Percentiles rank a stretch among this genome's conserved stretches.
Evolutionary conservation across 1,140 invertebrate species (phyloP).

Genomic region (Brachionus plicatilis): DNA sequence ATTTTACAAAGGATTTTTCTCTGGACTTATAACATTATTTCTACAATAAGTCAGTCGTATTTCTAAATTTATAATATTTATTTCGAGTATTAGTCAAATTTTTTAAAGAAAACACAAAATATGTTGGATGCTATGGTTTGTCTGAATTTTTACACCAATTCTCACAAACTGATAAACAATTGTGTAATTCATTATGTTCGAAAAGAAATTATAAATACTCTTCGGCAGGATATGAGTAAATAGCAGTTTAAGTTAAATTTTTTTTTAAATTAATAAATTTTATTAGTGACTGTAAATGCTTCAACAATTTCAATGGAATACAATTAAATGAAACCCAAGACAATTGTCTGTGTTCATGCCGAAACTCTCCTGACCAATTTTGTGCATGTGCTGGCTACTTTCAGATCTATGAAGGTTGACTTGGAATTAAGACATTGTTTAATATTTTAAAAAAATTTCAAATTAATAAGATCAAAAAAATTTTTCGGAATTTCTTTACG

Average conservation of each 20-base stretch:
- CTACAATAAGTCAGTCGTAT: no score
- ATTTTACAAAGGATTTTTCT: no score
- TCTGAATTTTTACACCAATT: not conserved
- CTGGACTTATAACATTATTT: no score
- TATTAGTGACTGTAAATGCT: not conserved
- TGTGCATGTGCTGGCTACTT: not conserved
- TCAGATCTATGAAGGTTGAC: not conserved
- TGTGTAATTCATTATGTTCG: not conserved
- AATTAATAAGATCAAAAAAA: not conserved
- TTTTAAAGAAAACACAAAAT: not conserved
- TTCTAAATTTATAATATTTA: no score
- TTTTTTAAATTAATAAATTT: not conserved
- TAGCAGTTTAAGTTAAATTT: not conserved
- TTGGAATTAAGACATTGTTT: not conserved
- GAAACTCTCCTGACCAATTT: not conserved
- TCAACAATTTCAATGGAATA: not conserved
- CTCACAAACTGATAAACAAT: not conserved
- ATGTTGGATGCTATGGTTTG: not conserved
- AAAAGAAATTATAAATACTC: not conserved
- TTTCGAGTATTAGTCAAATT: not conserved
- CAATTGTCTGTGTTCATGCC: not conserved
- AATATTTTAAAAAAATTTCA: not conserved
- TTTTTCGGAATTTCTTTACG: not conserved
- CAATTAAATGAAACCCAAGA: not conserved
- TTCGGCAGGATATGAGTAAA: not conserved